Evolutionary conservation across 2,797 vertebrate species (phyloP).

Genomic region (Poeciliopsis turneri): DNA sequence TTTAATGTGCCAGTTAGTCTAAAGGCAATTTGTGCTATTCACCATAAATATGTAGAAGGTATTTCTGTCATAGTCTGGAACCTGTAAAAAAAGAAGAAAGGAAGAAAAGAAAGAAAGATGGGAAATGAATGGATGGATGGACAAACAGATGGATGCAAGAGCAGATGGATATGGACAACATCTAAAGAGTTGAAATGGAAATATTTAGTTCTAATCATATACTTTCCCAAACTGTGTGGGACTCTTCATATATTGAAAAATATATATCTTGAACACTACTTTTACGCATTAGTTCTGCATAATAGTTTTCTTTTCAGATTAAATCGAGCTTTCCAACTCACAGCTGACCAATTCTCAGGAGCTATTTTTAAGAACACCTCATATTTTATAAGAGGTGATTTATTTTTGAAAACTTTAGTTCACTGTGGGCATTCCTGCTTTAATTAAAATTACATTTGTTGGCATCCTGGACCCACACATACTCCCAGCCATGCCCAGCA

Average conservation of each 20-base stretch:
- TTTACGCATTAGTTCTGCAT: not conserved
- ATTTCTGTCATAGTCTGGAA: not conserved
- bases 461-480: constrained; percentile 12
- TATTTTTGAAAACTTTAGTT: constrained; percentile 26
- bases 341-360: constrained; percentile 24
- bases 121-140: not conserved
- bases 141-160: not conserved
- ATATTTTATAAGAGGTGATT: constrained; percentile 11
- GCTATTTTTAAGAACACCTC: constrained; percentile 12
- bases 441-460: constrained; percentile 39
- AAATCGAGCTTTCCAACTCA: constrained; percentile 6
- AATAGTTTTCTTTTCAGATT: not conserved
- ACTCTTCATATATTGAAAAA: not conserved
- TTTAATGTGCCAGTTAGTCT: not conserved
- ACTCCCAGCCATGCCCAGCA: constrained; percentile 9
- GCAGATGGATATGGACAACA: not conserved
- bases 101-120: not conserved
- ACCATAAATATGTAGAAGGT: not conserved
- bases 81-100: not conserved
- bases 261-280: not conserved
- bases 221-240: not conserved
- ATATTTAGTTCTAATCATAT: not conserved
- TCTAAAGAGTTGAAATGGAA: not conserved
- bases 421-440: constrained; percentile 25
- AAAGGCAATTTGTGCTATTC: not conserved